Evolutionary conservation across 2,888 invertebrate genomes (phyloP), one percentile per base, ranked within the genome.

Genomic region (Sphaerophoria taeniata): DNA sequence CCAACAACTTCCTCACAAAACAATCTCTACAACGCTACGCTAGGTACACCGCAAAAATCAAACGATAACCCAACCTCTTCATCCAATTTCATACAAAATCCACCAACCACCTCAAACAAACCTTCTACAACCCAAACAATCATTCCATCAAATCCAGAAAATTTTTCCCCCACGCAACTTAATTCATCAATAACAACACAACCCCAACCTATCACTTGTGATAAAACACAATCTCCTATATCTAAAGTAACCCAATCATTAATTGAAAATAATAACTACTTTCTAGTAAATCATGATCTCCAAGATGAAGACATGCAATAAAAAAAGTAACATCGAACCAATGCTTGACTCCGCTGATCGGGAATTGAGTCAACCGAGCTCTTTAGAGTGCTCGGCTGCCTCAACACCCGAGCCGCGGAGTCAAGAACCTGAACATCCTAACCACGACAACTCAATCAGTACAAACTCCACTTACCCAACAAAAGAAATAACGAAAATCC

Each of bases 191-290:
- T n/a, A n/a, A n/a, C n/a, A n/a, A n/a, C n/a, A n/a, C n/a, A n/a
- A 1, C 12, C 53, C 5, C 31, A 56, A 56, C 34, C 34, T 4
- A 4, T 7, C 34, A 56, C n/a, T 36, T 9, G 11, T 36, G 36
- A 14, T 36, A 56, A 6, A 58, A 36, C 36, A 39, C 9, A 11
- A 11, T 58, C 58, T 9, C 16, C 36, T 39, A 0, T 58, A 36
- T 58, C 58, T 3, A 14, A 58, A 58, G 39, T 58, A 5, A 58
- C 58, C 0, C 58, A 58, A 58, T 5, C 36, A 14, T 39, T 58
- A 5, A 3, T 58, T 14, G 58, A 58, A 3, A 14, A 58, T 2
- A 58, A 58, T 11, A 9, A 36, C 1, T 58, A 58, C 36, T 58
- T 39, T 6, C 6, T 16, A 16, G 36, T 9, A 6, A 11, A 16